These are phyloP conservation scores for Myotis myotis DNA, from an alignment of 2,797 vertebrate species.

Conservation along the genomic window DNA sequence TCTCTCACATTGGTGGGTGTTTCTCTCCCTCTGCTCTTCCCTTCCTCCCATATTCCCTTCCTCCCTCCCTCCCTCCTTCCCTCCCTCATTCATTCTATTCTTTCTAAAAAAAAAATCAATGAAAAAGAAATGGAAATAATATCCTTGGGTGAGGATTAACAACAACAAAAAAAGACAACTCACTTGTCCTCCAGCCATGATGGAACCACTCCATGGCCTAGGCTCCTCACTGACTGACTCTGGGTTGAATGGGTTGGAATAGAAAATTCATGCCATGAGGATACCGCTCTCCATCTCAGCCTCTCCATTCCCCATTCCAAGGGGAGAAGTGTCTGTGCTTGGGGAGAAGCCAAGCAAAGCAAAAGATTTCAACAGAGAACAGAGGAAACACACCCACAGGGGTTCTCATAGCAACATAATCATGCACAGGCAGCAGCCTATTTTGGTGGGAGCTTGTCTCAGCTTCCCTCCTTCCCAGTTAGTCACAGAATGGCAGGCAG, in stretches of 20 bases:
- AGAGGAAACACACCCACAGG: slow-evolving; percentile 79
- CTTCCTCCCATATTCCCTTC: neutral
- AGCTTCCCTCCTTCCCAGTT: slow-evolving; percentile 67
- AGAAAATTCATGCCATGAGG: slow-evolving; percentile 36
- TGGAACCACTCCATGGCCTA: neutral
- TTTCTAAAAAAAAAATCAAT: neutral
- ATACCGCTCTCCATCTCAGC: slow-evolving; percentile 28
- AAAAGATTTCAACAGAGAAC: slow-evolving; percentile 75
- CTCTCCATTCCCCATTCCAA: slow-evolving; percentile 53
- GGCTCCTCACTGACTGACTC: neutral
- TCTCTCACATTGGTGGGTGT: neutral
- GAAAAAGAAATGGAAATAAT: neutral
- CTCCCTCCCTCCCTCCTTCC: too few species aligned
- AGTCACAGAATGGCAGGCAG: slow-evolving; percentile 70
- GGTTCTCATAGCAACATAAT: slow-evolving; percentile 80
- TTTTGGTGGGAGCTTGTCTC: slow-evolving; percentile 74
- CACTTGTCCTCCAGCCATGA: neutral
- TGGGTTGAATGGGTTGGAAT: neutral
- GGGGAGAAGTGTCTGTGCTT: slow-evolving; percentile 63
- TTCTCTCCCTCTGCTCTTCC: neutral
- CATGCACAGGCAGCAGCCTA: slow-evolving; percentile 77
- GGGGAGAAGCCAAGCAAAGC: slow-evolving; percentile 76
- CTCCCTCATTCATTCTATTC: too few species aligned
- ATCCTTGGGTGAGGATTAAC: neutral
- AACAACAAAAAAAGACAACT: neutral